These are phyloP conservation scores for Cephus pygmeus DNA, from an alignment of 2,888 invertebrate genomes.

Conservation along the genomic window DNA sequence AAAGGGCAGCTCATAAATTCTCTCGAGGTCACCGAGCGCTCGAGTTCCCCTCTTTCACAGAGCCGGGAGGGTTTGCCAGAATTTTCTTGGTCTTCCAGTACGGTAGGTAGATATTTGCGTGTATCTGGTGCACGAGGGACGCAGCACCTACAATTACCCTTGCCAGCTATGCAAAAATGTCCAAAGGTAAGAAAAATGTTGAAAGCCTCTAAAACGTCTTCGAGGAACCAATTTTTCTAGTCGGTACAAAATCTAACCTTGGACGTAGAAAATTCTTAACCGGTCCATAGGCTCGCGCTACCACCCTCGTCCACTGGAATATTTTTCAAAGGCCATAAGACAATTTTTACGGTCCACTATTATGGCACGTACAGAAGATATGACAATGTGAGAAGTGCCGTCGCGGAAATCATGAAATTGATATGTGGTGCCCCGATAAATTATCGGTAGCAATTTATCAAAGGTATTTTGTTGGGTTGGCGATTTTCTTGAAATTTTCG, in stretches of 20 bases:
- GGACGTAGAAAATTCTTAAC: not conserved
- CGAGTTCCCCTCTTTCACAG: conserved; percentile 31
- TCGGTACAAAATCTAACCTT: not conserved
- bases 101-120: not conserved
- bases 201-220: not conserved
- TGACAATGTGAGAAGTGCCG: not conserved
- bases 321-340: not conserved
- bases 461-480: conserved; percentile 43
- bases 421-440: conserved; percentile 39
- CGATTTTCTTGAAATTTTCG: conserved; percentile 62
- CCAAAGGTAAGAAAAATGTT: not conserved
- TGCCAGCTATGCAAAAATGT: not conserved
- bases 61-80: conserved; percentile 27
- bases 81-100: conserved; percentile 10
- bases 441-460: conserved; percentile 57
- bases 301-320: not conserved
- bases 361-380: not conserved
- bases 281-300: not conserved
- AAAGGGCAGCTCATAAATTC: conserved; percentile 58
- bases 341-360: not conserved
- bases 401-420: conserved; percentile 51
- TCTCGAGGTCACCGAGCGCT: conserved; percentile 52
- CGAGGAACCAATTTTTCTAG: not conserved
- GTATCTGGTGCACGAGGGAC: not conserved
- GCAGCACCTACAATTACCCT: not conserved